Percentiles rank a stretch among this genome's conserved stretches.
phyloP scores from a whole-genome alignment of 2,888 invertebrate genomes.

The Sesia bembeciformis region DNA sequence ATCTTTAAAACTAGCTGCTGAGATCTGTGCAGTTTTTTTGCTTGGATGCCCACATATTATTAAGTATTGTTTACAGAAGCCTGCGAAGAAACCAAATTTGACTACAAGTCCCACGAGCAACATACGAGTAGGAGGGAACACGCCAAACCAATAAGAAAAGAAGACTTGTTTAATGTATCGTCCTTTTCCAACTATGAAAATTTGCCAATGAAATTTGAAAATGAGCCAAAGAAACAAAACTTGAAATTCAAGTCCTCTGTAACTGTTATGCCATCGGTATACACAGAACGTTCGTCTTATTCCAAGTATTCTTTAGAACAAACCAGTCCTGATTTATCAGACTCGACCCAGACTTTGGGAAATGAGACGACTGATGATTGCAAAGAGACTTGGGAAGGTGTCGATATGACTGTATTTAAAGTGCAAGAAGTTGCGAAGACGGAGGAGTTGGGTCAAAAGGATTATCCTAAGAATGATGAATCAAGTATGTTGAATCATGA shows the following conservation, averaged over 20 bases:
- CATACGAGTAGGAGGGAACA: neutral
- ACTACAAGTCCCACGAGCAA: neutral
- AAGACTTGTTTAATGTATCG: too few species aligned
- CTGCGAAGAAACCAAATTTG: conserved; percentile 2
- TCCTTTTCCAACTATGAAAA: too few species aligned
- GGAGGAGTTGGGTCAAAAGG: neutral
- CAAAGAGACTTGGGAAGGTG: neutral
- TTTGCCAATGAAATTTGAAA: neutral
- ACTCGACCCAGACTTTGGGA: too few species aligned
- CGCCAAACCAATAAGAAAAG: too few species aligned
- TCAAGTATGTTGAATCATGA: too few species aligned
- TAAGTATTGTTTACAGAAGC: conserved; percentile 7
- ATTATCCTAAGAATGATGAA: too few species aligned
- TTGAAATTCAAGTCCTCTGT: conserved; percentile 30
- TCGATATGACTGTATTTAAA: neutral
- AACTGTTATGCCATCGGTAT: conserved; percentile 26
- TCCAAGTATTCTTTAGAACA: conserved; percentile 12
- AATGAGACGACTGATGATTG: neutral
- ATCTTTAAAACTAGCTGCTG: too few species aligned
- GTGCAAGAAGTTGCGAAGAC: neutral
- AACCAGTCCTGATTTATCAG: neutral
- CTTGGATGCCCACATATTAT: too few species aligned
- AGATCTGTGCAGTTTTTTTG: too few species aligned
- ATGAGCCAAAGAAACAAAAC: conserved; percentile 5
- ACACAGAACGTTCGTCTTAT: conserved; percentile 21